Percentiles rank a stretch among this genome's conserved stretches.
Evolutionary conservation across 2,113 vertebrate species (phyloP).

Genomic region (Neomonachus schauinslandi): DNA sequence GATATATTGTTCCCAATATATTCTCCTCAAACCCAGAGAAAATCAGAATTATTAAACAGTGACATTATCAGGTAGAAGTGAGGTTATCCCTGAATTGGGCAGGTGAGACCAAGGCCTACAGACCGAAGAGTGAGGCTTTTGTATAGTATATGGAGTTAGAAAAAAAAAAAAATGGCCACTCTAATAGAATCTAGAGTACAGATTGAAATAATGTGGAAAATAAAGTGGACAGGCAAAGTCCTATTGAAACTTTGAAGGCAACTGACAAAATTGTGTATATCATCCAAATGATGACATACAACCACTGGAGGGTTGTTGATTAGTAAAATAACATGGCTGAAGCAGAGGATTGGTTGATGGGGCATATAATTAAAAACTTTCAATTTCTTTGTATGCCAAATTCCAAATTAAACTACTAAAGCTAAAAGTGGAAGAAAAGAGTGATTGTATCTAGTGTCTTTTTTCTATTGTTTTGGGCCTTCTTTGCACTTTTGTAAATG

Average conservation of each 20-base stretch:
- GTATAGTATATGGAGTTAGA: background rate
- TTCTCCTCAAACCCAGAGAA: constrained; percentile 5
- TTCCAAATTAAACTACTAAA: constrained; percentile 39
- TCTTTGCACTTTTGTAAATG: constrained; percentile 35
- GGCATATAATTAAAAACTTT: constrained; percentile 47
- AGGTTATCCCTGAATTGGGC: constrained; percentile 26
- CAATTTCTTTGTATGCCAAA: constrained; percentile 12
- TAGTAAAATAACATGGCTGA: constrained; percentile 41
- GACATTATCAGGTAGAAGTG: background rate
- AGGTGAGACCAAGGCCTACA: background rate
- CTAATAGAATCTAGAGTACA: background rate
- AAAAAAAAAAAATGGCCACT: background rate
- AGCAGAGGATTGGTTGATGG: background rate
- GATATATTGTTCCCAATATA: background rate
- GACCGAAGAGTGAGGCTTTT: background rate
- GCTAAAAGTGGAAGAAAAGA: constrained; percentile 41
- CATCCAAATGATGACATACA: background rate
- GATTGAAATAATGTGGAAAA: constrained; percentile 40
- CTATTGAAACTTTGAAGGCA: constrained; percentile 27
- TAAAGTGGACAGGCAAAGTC: background rate
- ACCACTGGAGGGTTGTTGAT: background rate
- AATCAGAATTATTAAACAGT: background rate
- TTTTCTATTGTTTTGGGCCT: constrained; percentile 6
- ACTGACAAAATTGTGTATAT: constrained; percentile 18
- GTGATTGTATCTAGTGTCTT: background rate